phyloP scores from a whole-genome alignment of 2,888 invertebrate species.

The Drosophila setosimentum region DNA sequence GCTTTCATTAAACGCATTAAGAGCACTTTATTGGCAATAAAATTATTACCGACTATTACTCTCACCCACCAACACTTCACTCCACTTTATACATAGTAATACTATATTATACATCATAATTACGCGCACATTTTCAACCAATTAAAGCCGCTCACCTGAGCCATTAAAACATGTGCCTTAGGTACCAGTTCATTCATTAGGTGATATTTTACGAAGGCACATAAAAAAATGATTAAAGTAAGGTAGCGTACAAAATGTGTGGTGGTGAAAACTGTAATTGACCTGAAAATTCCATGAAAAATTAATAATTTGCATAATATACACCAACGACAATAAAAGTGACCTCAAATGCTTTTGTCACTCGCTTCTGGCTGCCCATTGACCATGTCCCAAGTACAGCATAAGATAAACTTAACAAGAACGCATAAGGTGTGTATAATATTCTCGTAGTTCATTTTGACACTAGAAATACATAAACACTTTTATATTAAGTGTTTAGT shows the following conservation, averaged over 20 bases:
- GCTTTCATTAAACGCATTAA: conserved; percentile 54
- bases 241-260: conserved; percentile 26
- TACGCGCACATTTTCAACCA: conserved; percentile 68
- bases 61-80: conserved; percentile 33
- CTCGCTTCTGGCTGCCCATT: conserved; percentile 17
- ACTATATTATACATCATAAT: conserved; percentile 52
- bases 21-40: conserved; percentile 45
- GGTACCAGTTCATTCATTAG: conserved; percentile 4
- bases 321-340: conserved; percentile 13
- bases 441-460: not conserved
- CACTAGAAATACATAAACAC: not conserved
- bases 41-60: conserved; percentile 49
- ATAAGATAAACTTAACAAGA: conserved; percentile 3
- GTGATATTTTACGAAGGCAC: conserved; percentile 28
- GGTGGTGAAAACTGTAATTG: conserved; percentile 70
- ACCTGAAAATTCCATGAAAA: conserved; percentile 81
- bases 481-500: not conserved
- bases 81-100: conserved; percentile 6
- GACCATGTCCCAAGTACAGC: conserved; percentile 9
- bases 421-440: conserved; percentile 1
- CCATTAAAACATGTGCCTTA: conserved; percentile 39
- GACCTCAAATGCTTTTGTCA: conserved; percentile 29
- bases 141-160: conserved; percentile 59
- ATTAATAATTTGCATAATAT: conserved; percentile 81
- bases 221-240: conserved; percentile 4